Base-by-base conservation (phyloP, 2,113 vertebrate genomes). In the Patagioenas fasciata region DNA sequence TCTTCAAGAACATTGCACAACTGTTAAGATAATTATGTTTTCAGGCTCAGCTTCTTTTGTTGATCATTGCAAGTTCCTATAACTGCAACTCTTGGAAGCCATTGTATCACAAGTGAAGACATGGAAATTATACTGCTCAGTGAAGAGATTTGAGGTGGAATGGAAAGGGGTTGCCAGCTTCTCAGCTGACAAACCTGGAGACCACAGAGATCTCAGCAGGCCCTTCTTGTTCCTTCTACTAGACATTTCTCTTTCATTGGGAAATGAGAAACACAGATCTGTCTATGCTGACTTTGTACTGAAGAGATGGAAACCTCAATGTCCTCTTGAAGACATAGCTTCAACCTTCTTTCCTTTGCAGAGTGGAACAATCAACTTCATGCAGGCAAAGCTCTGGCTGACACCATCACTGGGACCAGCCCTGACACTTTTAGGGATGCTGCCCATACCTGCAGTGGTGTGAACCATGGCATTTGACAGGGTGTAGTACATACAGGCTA, bases 401-500 rank as follows among this genome's bases (percentile, higher is more conserved):
- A 38, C 2, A 8, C 11, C 10, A 8, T 29, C 78, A 9, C 40
- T 62, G 42, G 75, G 48, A 40, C 11, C 17, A 66, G 11, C 8
- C 74, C n/a, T 67, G 24, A 18, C 34, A 14, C 7, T 67, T 32
- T 65, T 11, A 21, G 24, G 29, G 36, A 8, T 19, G 6, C 31
- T 90, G 42, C 20, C 36, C 29, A 18, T 9, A 42, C 24, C 24
- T 67, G 15, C 23, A 57, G 4, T 1, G 3, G 2, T 26, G 2
- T 20, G 26, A 66, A 7, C 34, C 2, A 1, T 10, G 36, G 13
- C 11, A 36, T 60, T 15, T 32, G 31, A n/a, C 14, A 47, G 23
- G 6, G 19, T 50, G 3, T 5, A 16, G 9, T 8, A 11, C 6
- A 8, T 7, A 23, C 1, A 5, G 6, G 21, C 9, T 8, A 12